Conservation (phyloP, 2,888 invertebrate genomes). For the Chironomus tentans region DNA sequence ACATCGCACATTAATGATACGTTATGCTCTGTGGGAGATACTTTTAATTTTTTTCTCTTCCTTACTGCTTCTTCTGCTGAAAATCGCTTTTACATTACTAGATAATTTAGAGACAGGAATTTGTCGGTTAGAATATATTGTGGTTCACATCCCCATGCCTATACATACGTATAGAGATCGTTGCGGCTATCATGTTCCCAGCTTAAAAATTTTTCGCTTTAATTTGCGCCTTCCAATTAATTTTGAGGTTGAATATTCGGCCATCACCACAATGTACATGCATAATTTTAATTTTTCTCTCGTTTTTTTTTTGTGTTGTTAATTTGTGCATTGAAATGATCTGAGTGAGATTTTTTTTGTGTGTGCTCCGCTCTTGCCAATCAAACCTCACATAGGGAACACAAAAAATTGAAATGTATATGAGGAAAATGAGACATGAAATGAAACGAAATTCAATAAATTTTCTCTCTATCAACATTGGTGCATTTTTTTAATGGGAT, state of each 20-base stretch:
- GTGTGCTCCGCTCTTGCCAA: no score
- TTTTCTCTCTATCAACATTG: background rate
- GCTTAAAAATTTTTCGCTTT: background rate
- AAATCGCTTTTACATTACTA: background rate
- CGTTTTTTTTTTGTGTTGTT: no score
- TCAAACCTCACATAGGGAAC: no score
- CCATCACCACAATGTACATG: background rate
- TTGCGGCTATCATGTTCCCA: background rate
- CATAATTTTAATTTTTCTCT: no score
- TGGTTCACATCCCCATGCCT: background rate
- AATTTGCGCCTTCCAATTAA: constrained; percentile 8
- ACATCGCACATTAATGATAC: background rate
- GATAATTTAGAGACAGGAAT: background rate
- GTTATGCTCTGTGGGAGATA: background rate
- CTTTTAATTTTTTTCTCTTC: background rate
- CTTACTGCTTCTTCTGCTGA: background rate
- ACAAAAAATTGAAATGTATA: background rate
- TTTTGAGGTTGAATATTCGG: background rate
- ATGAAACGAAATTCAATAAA: constrained; percentile 1
- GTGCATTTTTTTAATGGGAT: background rate
- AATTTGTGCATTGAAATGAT: no score
- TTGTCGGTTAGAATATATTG: background rate
- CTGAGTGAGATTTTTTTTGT: no score
- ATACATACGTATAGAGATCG: background rate
- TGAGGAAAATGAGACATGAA: background rate